Percentiles rank a stretch among this genome's conserved stretches.
phyloP scores from a whole-genome alignment of 1,140 invertebrate species.

The Laupala kohalensis region DNA sequence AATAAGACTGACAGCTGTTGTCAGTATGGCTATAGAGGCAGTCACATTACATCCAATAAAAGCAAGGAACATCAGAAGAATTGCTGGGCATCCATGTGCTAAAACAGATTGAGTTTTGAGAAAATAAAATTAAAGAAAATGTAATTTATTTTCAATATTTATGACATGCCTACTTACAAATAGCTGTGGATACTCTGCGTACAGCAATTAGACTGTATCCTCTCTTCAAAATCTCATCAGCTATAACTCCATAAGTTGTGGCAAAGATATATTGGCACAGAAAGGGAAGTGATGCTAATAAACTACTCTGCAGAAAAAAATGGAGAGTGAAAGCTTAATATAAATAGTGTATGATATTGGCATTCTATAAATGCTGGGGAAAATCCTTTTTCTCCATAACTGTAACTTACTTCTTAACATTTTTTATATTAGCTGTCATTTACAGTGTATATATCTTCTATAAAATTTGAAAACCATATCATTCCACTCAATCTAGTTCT shows the following conservation, averaged over 20 bases:
- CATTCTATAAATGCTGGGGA: too few species aligned
- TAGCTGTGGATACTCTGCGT: conserved; percentile 16
- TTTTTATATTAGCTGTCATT: too few species aligned
- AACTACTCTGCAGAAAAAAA: conserved; percentile 17
- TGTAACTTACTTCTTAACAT: too few species aligned
- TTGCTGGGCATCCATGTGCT: conserved; percentile 21
- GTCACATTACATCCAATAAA: conserved; percentile 23
- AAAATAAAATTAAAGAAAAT: background rate
- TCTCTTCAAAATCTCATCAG: conserved; percentile 14
- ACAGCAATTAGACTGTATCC: conserved; percentile 7
- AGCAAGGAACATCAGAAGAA: conserved; percentile 20
- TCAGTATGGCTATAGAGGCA: conserved; percentile 21
- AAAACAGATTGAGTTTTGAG: conserved; percentile 15
- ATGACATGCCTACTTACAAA: conserved; percentile 18
- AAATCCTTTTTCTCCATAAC: too few species aligned
- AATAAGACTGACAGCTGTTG: conserved; percentile 32
- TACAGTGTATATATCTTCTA: too few species aligned
- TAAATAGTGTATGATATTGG: too few species aligned
- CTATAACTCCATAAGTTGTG: conserved; percentile 14
- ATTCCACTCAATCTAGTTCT: too few species aligned
- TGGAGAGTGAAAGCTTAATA: too few species aligned
- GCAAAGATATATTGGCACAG: conserved; percentile 18
- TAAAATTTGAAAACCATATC: too few species aligned
- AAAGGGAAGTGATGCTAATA: conserved; percentile 17
- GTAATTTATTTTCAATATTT: too few species aligned